Conservation (phyloP, 1,140 invertebrate species). For the Drosophila littoralis region DNA sequence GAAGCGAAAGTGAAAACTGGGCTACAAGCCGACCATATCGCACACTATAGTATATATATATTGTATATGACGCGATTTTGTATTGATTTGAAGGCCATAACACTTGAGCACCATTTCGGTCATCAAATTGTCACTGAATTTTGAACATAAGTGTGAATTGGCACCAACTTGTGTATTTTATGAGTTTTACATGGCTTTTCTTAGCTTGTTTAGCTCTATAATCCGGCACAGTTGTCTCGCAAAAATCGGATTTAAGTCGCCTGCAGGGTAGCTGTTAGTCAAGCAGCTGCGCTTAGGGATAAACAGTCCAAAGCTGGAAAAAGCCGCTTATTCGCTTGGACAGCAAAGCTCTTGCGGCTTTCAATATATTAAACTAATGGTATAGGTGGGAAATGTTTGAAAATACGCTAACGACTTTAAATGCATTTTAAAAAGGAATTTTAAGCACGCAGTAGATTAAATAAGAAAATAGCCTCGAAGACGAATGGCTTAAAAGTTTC, state of each 20-base stretch:
- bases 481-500: not conserved
- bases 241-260: not conserved
- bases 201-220: not conserved
- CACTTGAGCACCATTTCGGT: too few relatives aligned
- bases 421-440: too few relatives aligned
- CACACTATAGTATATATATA: not conserved
- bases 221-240: not conserved
- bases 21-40: conserved; percentile 11
- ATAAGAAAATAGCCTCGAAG: not conserved
- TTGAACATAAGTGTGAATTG: not conserved
- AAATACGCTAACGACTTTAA: not conserved
- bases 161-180: not conserved
- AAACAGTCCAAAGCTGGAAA: not conserved
- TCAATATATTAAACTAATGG: conserved; percentile 26
- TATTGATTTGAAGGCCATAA: not conserved
- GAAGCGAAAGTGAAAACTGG: conserved; percentile 29
- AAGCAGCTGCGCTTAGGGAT: not conserved
- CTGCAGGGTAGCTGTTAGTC: not conserved
- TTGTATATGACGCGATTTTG: not conserved
- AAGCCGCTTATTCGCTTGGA: conserved; percentile 44
- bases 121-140: not conserved
- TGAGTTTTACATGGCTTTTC: too few relatives aligned
- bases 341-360: conserved; percentile 31
- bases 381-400: conserved; percentile 32
- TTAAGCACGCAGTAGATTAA: not conserved